Evolutionary conservation across 1,140 invertebrate genomes (phyloP).

Genomic region (Lamellibrachia luymesi): DNA sequence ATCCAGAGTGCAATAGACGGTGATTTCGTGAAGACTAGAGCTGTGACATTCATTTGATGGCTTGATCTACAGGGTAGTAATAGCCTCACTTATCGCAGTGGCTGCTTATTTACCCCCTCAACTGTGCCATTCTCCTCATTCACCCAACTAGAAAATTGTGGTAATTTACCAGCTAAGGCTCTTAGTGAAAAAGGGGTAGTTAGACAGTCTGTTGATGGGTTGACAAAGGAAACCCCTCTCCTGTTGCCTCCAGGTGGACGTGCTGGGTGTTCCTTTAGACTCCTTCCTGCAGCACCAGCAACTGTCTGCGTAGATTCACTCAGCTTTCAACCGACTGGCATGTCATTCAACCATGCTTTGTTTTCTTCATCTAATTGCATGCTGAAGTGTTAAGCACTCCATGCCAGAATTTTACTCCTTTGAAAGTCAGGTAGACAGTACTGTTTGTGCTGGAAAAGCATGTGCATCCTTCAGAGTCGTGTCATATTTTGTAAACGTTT

Average conservation of each 20-base stretch:
- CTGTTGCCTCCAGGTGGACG: neutral
- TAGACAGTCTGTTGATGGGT: neutral
- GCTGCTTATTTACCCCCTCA: neutral
- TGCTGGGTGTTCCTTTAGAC: neutral
- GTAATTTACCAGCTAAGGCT: constrained; percentile 4
- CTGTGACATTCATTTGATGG: neutral
- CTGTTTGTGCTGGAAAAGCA: neutral
- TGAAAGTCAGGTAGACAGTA: neutral
- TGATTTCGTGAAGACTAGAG: neutral
- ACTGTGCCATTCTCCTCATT: neutral
- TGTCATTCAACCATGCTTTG: neutral
- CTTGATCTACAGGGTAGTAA: neutral
- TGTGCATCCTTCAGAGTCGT: neutral
- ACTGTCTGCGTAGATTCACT: neutral
- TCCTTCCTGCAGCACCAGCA: neutral
- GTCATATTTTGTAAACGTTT: neutral
- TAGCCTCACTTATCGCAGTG: neutral
- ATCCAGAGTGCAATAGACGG: neutral
- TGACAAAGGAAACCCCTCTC: neutral
- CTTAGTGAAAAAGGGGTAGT: neutral
- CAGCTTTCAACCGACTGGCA: neutral
- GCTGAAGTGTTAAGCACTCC: neutral
- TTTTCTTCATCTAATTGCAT: neutral
- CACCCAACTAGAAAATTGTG: neutral
- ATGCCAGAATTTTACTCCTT: neutral